Percentiles rank a stretch among this genome's conserved stretches.
These are phyloP conservation scores for Salminus brasiliensis DNA, from an alignment of 2,113 vertebrate species.

Conservation along the genomic window DNA sequence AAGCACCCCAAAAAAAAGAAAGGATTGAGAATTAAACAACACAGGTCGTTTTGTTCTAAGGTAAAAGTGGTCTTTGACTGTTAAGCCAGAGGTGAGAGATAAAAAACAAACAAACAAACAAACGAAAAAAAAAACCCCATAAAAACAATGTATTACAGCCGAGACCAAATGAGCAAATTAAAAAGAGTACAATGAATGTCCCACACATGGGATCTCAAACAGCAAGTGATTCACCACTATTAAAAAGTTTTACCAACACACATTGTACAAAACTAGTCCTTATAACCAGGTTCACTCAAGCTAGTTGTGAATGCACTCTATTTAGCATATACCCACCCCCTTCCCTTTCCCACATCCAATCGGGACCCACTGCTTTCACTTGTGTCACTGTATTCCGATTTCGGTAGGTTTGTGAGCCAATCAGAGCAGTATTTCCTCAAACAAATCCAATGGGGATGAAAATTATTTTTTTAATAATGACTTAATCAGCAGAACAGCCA, in stretches of 20 bases:
- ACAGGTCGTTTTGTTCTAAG: conserved; percentile 66
- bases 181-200: conserved; percentile 70
- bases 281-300: conserved; percentile 80
- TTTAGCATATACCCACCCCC: conserved; percentile 72
- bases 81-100: conserved; percentile 52
- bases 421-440: conserved; percentile 85
- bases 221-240: conserved; percentile 81
- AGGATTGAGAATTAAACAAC: conserved; percentile 54
- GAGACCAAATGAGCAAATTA: conserved; percentile 76
- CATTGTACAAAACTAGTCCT: conserved; percentile 86
- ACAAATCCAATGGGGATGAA: conserved; percentile 88
- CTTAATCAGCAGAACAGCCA: conserved; percentile 99
- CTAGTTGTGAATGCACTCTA: conserved; percentile 82
- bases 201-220: conserved; percentile 76
- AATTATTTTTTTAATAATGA: conserved; percentile 86
- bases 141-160: conserved; percentile 72
- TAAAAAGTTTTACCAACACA: conserved; percentile 85
- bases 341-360: conserved; percentile 37
- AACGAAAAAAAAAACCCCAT: background rate
- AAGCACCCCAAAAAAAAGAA: conserved; percentile 58
- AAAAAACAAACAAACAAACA: conserved; percentile 24
- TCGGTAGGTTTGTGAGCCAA: conserved; percentile 83
- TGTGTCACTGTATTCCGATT: conserved; percentile 67
- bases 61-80: conserved; percentile 60
- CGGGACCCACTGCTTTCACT: conserved; percentile 49